These are phyloP conservation scores for Alcedo atthis DNA, from an alignment of 2,797 vertebrate genomes.

Conservation along the genomic window DNA sequence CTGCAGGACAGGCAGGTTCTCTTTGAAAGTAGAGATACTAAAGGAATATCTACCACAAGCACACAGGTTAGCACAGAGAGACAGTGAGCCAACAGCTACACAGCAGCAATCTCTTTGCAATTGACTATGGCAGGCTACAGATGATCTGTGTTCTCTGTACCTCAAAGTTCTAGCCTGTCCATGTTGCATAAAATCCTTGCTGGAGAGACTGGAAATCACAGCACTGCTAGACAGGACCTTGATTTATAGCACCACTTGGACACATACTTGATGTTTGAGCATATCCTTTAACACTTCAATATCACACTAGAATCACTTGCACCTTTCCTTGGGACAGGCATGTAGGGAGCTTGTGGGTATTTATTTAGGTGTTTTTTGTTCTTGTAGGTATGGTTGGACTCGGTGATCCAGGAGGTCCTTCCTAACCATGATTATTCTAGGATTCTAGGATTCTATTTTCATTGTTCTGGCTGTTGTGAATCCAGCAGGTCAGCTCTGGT, in stretches of 20 bases:
- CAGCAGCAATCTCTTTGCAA: not conserved
- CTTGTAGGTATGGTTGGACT: too few species aligned
- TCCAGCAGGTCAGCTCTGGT: not conserved
- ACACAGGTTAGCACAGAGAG: not conserved
- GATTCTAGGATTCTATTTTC: not conserved
- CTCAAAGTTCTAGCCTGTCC: not conserved
- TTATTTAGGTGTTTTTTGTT: too few species aligned
- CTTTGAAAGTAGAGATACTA: not conserved
- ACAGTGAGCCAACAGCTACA: not conserved
- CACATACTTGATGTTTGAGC: not conserved
- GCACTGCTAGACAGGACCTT: not conserved
- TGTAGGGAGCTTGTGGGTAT: too few species aligned
- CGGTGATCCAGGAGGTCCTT: too few species aligned
- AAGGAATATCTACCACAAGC: not conserved
- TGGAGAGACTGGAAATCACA: not conserved
- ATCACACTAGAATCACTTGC: not conserved
- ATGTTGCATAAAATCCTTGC: not conserved
- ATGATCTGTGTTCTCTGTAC: not conserved
- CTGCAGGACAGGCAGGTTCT: not conserved
- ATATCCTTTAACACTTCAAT: not conserved
- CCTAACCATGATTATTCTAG: too few species aligned
- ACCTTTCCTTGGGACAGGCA: not conserved
- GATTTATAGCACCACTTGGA: not conserved
- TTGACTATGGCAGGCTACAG: not conserved
- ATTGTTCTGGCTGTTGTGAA: rapidly evolving